phyloP scores from a whole-genome alignment of 2,888 invertebrate species.

The Pinctada fucata region DNA sequence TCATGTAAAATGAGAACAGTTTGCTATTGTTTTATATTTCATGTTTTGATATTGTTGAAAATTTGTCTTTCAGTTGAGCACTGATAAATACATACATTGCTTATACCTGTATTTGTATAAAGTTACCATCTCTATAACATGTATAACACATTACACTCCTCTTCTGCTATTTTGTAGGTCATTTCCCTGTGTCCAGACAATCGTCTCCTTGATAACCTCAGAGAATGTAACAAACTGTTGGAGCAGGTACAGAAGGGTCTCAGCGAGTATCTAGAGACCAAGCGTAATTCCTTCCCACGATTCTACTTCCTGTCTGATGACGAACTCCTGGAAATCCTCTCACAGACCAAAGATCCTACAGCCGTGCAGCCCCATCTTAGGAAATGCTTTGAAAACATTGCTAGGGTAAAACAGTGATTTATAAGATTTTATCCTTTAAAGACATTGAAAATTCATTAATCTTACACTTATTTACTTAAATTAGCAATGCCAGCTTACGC shows the following conservation, averaged over 20 bases:
- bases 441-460: too few relatives aligned
- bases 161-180: slow-evolving; percentile 62
- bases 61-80: too few relatives aligned
- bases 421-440: too few relatives aligned
- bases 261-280: slow-evolving; percentile 78
- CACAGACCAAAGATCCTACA: slow-evolving; percentile 78
- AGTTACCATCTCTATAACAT: too few relatives aligned
- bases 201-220: slow-evolving; percentile 83
- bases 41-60: too few relatives aligned
- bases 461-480: not conserved
- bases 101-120: too few relatives aligned
- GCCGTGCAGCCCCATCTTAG: slow-evolving; percentile 82
- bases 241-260: slow-evolving; percentile 78
- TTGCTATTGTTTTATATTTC: too few relatives aligned
- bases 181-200: slow-evolving; percentile 76
- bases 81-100: too few relatives aligned
- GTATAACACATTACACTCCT: not conserved
- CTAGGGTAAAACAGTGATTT: slow-evolving; percentile 77
- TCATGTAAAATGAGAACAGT: too few relatives aligned
- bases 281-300: slow-evolving; percentile 79
- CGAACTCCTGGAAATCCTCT: slow-evolving; percentile 77
- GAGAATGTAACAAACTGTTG: slow-evolving; percentile 82
- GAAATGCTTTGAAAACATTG: slow-evolving; percentile 90
- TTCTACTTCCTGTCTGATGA: slow-evolving; percentile 78
- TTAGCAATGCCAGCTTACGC: too few relatives aligned